These are phyloP conservation scores for Gadus macrocephalus DNA, from an alignment of 2,113 vertebrate species.

Conservation along the genomic window DNA sequence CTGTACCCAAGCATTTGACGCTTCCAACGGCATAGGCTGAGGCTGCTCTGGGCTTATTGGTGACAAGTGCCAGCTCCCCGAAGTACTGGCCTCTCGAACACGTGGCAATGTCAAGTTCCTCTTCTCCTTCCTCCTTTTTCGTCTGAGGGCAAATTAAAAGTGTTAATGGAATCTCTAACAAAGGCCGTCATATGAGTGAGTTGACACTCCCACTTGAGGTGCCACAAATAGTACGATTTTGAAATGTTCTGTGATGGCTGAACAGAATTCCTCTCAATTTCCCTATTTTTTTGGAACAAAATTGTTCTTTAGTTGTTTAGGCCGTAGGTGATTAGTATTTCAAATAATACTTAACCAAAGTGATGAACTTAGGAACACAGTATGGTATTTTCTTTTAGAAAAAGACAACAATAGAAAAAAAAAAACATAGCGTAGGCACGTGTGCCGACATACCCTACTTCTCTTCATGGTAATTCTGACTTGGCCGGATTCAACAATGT, in stretches of 20 bases:
- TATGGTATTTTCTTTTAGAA: background rate
- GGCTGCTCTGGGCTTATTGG: constrained; percentile 95
- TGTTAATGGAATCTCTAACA: background rate
- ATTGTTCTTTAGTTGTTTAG: too few species aligned
- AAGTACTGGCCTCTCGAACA: constrained; percentile 96
- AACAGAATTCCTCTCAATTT: too few species aligned
- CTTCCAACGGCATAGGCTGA: constrained; percentile 94
- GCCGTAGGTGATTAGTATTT: background rate
- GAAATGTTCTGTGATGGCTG: too few species aligned
- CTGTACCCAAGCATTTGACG: constrained; percentile 95
- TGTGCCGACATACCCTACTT: constrained; percentile 81
- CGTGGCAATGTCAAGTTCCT: constrained; percentile 88
- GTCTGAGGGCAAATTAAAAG: constrained; percentile 49
- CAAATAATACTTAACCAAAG: background rate
- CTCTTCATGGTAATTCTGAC: constrained; percentile 97
- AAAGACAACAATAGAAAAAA: too few species aligned
- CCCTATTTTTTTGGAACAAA: too few species aligned
- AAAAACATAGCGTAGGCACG: too few species aligned
- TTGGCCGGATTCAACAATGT: constrained; percentile 97
- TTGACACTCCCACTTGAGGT: too few species aligned
- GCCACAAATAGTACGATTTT: too few species aligned
- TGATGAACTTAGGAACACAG: background rate
- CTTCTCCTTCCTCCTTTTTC: constrained; percentile 74
- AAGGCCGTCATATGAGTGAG: too few species aligned
- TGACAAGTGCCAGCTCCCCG: constrained; percentile 94